Percentiles rank a stretch among this genome's conserved stretches.
Conservation (phyloP, 30 jellyfish, hydroid and myxozoan species). For the Hydractinia echinata region DNA sequence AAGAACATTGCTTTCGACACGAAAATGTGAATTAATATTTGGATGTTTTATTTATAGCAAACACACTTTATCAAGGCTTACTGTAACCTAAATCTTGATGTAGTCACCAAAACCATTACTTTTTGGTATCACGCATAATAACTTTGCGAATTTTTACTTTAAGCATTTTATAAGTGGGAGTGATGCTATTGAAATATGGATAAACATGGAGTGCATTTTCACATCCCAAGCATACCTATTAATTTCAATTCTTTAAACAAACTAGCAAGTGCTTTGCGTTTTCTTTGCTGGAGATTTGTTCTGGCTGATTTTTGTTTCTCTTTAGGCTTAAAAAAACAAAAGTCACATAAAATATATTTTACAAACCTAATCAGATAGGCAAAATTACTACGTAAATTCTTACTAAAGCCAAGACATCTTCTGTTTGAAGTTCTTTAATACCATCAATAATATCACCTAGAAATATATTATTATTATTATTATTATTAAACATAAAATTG, state of each 20-base stretch:
- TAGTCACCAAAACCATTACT: no score
- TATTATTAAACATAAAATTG: no score
- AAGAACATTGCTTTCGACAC: no score
- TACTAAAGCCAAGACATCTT: conserved; percentile 47
- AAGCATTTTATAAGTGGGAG: no score
- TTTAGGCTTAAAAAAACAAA: conserved; percentile 35
- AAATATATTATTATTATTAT: background rate
- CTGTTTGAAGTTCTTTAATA: conserved; percentile 52
- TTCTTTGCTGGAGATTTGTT: conserved; percentile 56
- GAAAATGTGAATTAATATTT: no score
- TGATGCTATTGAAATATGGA: no score
- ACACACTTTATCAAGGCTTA: no score
- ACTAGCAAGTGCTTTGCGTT: conserved; percentile 61
- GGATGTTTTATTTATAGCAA: no score
- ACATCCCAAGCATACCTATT: conserved; percentile 51
- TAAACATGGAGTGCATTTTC: no score
- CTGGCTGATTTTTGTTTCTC: conserved; percentile 72
- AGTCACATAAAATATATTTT: background rate
- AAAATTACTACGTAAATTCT: background rate
- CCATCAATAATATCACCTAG: conserved; percentile 67
- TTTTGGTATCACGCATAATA: no score
- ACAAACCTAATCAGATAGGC: background rate
- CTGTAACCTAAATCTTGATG: no score
- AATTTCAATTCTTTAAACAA: conserved; percentile 51
- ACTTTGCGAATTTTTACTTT: no score